Conservation (phyloP, 2,888 invertebrate genomes). For the Cheilosia vulpina region DNA sequence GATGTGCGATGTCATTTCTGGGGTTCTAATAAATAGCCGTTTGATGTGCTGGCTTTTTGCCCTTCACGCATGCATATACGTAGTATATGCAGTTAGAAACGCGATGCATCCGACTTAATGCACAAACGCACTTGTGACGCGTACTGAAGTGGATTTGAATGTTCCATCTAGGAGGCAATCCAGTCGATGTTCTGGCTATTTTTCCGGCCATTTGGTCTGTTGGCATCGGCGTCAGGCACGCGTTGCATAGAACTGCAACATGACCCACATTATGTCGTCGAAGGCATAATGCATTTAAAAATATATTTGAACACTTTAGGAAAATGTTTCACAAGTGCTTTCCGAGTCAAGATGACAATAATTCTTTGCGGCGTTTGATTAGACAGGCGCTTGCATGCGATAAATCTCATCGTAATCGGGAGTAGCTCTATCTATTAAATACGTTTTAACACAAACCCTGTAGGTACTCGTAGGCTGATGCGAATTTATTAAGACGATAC, state of each 20-base stretch:
- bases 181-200: slow-evolving; percentile 38
- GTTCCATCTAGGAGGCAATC: slow-evolving; percentile 30
- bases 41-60: slow-evolving; percentile 9
- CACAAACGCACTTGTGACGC: slow-evolving; percentile 56
- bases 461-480: slow-evolving; percentile 43
- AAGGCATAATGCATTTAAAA: slow-evolving; percentile 61
- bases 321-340: slow-evolving; percentile 46
- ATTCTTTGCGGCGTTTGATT: slow-evolving; percentile 21
- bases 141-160: slow-evolving; percentile 66
- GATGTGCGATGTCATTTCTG: slow-evolving; percentile 33
- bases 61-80: neutral
- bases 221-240: slow-evolving; percentile 5
- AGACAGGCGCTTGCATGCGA: slow-evolving; percentile 52
- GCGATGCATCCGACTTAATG: slow-evolving; percentile 51
- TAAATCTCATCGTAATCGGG: slow-evolving; percentile 5
- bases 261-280: slow-evolving; percentile 59
- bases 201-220: slow-evolving; percentile 45
- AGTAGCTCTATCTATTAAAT: slow-evolving; percentile 33
- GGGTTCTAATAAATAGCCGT: slow-evolving; percentile 11
- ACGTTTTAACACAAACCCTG: slow-evolving; percentile 4
- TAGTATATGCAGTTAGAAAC: neutral
- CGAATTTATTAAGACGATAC: slow-evolving; percentile 18
- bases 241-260: slow-evolving; percentile 31
- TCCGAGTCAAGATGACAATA: slow-evolving; percentile 46
- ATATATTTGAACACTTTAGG: slow-evolving; percentile 42